Evolutionary conservation across 2,888 invertebrate species (phyloP).

Genomic region (Mactromeris polynyma): DNA sequence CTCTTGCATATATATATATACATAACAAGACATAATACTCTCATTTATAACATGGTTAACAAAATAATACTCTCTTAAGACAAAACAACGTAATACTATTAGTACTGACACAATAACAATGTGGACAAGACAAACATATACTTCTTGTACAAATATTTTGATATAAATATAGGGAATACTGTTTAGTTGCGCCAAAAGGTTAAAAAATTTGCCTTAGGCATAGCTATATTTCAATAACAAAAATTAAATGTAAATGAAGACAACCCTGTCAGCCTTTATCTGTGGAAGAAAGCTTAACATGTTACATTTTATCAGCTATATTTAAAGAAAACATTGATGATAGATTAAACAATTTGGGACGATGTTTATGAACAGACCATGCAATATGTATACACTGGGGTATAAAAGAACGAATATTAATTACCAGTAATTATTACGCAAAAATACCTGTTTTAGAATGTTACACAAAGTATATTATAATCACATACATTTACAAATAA

Average conservation of each 20-base stretch:
- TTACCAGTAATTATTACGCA: neutral
- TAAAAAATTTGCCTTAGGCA: neutral
- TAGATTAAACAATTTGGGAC: neutral
- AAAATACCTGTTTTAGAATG: neutral
- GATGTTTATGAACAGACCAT: neutral
- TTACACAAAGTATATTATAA: neutral
- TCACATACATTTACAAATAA: neutral
- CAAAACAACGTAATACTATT: slow-evolving; percentile 26
- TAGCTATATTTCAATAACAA: neutral
- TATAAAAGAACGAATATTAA: neutral
- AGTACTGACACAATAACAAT: neutral
- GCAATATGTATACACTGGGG: neutral
- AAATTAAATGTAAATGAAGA: neutral
- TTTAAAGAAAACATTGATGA: neutral
- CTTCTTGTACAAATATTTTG: neutral
- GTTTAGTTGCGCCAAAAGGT: neutral
- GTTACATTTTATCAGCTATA: neutral
- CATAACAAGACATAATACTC: neutral
- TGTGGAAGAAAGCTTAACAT: neutral
- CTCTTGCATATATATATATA: slow-evolving; percentile 14
- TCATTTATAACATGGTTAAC: neutral
- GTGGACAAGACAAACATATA: neutral
- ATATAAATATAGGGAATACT: neutral
- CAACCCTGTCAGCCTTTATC: neutral
- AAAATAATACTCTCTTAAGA: slow-evolving; percentile 25